phyloP scores from a whole-genome alignment of 2,888 invertebrate species.

The Drosophila rellima region DNA sequence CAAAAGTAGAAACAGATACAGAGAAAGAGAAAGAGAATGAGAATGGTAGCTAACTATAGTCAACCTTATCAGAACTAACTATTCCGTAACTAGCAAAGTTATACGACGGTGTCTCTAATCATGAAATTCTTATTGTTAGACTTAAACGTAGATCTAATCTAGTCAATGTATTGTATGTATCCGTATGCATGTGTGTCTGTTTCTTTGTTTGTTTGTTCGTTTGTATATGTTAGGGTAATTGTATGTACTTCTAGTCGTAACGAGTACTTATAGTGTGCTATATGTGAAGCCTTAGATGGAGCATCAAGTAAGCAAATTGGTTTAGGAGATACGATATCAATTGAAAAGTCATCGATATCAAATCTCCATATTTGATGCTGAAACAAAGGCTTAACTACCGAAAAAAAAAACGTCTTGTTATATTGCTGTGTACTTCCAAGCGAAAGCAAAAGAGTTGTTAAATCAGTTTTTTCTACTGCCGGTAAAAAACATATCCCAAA shows the following conservation, averaged over 20 bases:
- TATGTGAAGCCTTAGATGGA: conserved; percentile 15
- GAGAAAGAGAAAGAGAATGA: conserved; percentile 6
- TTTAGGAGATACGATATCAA: not conserved
- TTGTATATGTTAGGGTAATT: conserved; percentile 74
- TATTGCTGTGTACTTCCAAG: conserved; percentile 63
- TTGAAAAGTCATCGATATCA: not conserved
- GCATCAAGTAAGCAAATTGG: conserved; percentile 26
- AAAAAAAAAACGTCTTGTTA: conserved; percentile 49
- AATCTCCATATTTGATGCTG: conserved; percentile 42
- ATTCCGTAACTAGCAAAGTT: conserved; percentile 48
- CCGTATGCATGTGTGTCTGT: conserved; percentile 49
- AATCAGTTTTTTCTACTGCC: conserved; percentile 33
- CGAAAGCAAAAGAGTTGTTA: conserved; percentile 51
- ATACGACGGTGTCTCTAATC: conserved; percentile 35
- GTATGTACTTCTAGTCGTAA: conserved; percentile 57
- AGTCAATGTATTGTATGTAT: conserved; percentile 66
- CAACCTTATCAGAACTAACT: conserved; percentile 37
- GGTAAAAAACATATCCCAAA: conserved; percentile 45
- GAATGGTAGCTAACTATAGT: conserved; percentile 28
- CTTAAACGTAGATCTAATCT: conserved; percentile 51
- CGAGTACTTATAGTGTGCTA: conserved; percentile 17
- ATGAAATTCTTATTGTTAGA: conserved; percentile 59
- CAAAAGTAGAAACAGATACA: conserved; percentile 25
- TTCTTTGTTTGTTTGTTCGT: conserved; percentile 62
- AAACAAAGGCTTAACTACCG: conserved; percentile 16